These are phyloP conservation scores for Hydriomena furcata DNA, from an alignment of 2,888 invertebrate genomes.

Conservation along the genomic window DNA sequence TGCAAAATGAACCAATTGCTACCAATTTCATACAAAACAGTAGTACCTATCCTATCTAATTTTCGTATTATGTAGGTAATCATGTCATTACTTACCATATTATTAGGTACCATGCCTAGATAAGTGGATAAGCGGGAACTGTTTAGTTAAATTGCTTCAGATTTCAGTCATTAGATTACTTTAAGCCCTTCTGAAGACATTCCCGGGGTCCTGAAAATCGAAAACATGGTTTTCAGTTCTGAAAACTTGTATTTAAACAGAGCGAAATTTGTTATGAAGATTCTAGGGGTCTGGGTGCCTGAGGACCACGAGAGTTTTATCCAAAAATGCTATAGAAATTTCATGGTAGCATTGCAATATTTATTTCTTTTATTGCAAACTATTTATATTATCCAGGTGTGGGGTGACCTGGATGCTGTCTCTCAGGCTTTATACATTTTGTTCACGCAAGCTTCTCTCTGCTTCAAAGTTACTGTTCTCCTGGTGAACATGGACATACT, in stretches of 20 bases:
- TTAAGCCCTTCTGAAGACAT: background rate
- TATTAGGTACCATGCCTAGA: background rate
- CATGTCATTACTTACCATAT: slow-evolving; percentile 1
- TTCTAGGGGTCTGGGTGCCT: slow-evolving; percentile 70
- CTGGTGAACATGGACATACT: slow-evolving; percentile 56
- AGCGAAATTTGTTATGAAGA: slow-evolving; percentile 67
- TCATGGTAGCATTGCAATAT: slow-evolving; percentile 64
- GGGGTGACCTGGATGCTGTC: slow-evolving; percentile 71
- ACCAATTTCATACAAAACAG: slow-evolving; percentile 5
- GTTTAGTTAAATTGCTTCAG: slow-evolving; percentile 1
- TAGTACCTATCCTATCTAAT: too few species aligned
- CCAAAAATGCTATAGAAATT: slow-evolving; percentile 47
- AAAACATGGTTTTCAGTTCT: slow-evolving; percentile 31
- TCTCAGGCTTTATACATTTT: slow-evolving; percentile 67
- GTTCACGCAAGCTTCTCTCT: slow-evolving; percentile 73
- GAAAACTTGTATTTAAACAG: slow-evolving; percentile 64
- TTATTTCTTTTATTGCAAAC: slow-evolving; percentile 67
- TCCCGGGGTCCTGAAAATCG: background rate
- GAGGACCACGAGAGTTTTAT: slow-evolving; percentile 42
- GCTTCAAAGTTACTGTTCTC: slow-evolving; percentile 69
- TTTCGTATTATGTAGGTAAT: background rate
- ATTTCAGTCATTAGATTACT: slow-evolving; percentile 2
- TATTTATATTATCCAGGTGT: slow-evolving; percentile 64
- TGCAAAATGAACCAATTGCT: slow-evolving; percentile 6
- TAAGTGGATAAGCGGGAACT: background rate